phyloP scores from a whole-genome alignment of 2,113 vertebrate species.

The Felis chaus region DNA sequence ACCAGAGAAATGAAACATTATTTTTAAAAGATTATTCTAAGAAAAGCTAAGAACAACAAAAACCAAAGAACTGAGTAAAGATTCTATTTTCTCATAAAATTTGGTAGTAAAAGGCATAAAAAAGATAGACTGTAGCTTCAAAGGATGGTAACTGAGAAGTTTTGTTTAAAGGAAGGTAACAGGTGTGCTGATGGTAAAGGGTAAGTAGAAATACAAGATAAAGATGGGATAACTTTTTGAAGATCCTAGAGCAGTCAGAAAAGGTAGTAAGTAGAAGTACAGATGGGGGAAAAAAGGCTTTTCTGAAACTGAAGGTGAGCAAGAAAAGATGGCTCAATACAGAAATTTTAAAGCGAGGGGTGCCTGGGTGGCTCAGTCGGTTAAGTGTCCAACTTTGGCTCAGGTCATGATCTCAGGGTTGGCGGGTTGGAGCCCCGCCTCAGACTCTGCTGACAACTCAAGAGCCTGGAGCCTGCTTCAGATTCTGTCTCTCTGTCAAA shows the following conservation, averaged over 20 bases:
- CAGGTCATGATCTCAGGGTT: too few relatives aligned
- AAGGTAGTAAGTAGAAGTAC: not conserved
- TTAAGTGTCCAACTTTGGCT: too few relatives aligned
- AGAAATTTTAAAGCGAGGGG: not conserved
- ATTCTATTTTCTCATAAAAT: constrained; percentile 10
- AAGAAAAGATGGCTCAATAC: not conserved
- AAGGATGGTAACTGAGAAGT: not conserved
- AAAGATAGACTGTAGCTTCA: not conserved
- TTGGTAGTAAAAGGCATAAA: not conserved
- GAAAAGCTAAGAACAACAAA: not conserved
- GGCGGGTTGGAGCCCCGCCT: too few relatives aligned
- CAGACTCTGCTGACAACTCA: too few relatives aligned
- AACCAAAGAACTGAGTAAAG: constrained; percentile 10
- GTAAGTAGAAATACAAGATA: constrained; percentile 2
- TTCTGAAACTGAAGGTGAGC: not conserved
- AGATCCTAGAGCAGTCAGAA: not conserved
- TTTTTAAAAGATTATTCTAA: constrained; percentile 16
- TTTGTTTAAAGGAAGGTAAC: not conserved
- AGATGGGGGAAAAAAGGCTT: not conserved
- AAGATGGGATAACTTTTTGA: not conserved
- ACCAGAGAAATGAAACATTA: constrained; percentile 11
- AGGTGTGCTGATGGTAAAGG: not conserved
- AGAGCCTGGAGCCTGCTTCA: too few relatives aligned
- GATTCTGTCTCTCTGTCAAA: too few relatives aligned
- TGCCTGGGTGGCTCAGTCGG: too few relatives aligned